Evolutionary conservation across 1,140 invertebrate genomes (phyloP), one percentile per base, ranked within the genome.

Genomic region (Delia radicum): DNA sequence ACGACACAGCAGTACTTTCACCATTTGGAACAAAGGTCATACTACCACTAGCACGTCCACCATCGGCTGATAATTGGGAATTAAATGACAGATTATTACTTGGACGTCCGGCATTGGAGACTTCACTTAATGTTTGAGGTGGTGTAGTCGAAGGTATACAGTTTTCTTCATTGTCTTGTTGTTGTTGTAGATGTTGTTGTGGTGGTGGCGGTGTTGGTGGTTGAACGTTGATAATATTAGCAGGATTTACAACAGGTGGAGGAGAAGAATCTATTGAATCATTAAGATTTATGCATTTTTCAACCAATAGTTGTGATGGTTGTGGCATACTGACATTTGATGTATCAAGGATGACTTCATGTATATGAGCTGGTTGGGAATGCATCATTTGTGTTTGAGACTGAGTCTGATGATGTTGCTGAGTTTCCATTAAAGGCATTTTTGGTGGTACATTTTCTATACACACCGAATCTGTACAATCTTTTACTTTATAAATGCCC

Each of bases 401-500:
- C 27, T 73, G 67, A n/a, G 37, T 76, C 12, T 69, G 65, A 33
- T 15, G 65, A 33, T 55, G 48, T 42, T n/a, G n/a, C 55, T 73
- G 75, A 2, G 28, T 27, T 76, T 76, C 67, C 31, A 67, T 61
- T n/a, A 63, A 73, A 4, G 78, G 80, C 67, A 83, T 5, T 37
- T 67, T 65, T 2, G 80, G 80, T 21, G 81, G 81, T n/a, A 76
- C 26, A 75, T 85, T 85, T 0, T 77, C 33, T 28, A 96, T 88
- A 0, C 92, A 92, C 0, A 94, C 89, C 24, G 93, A 92, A 78
- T 96, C 93, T 0, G 95, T 97, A 81, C 93, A 94, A 84, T 98
- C 95, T 77, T 93, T 90, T 0, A 94, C 96, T 87, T 99, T 99
- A 85, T 96, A 99, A 75, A 99, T 98, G 1, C 98, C 98, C 2